Evolutionary conservation across 2,888 invertebrate genomes (phyloP).

Genomic region (Cybosia mesomella): DNA sequence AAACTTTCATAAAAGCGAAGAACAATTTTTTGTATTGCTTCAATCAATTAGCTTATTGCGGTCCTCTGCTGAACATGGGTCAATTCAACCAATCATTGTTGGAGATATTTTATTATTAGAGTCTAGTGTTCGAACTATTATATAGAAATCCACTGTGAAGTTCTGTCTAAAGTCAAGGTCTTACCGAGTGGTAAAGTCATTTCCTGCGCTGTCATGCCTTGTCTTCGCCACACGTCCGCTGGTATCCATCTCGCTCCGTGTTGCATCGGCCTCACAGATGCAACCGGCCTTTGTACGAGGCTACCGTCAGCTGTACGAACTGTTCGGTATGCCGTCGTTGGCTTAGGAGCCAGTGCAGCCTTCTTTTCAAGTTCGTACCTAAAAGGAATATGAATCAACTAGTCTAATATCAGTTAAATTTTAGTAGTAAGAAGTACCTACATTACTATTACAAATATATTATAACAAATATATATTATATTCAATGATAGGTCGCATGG

Average conservation of each 20-base stretch:
- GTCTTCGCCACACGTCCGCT: constrained; percentile 96
- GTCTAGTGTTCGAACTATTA: too few species aligned
- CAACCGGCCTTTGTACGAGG: constrained; percentile 89
- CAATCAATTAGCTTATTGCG: too few species aligned
- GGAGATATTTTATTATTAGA: neutral
- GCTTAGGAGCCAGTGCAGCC: constrained; percentile 90
- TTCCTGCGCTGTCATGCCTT: constrained; percentile 98
- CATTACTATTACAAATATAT: too few species aligned
- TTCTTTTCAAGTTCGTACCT: constrained; percentile 98
- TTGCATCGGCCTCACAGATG: constrained; percentile 94
- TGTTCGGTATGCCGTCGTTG: constrained; percentile 87
- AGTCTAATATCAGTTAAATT: neutral
- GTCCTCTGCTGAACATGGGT: too few species aligned
- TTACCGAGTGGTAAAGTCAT: constrained; percentile 95
- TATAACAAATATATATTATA: too few species aligned
- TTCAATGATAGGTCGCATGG: too few species aligned
- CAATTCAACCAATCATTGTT: too few species aligned
- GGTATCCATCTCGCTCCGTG: constrained; percentile 93
- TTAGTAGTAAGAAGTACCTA: neutral
- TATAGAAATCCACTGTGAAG: too few species aligned
- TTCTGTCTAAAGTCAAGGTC: neutral
- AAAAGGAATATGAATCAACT: neutral
- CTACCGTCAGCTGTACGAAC: constrained; percentile 90
- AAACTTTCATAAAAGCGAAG: too few species aligned
- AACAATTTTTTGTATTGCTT: too few species aligned